phyloP scores from a whole-genome alignment of 2,888 invertebrate species.

The Nyleta sp. region DNA sequence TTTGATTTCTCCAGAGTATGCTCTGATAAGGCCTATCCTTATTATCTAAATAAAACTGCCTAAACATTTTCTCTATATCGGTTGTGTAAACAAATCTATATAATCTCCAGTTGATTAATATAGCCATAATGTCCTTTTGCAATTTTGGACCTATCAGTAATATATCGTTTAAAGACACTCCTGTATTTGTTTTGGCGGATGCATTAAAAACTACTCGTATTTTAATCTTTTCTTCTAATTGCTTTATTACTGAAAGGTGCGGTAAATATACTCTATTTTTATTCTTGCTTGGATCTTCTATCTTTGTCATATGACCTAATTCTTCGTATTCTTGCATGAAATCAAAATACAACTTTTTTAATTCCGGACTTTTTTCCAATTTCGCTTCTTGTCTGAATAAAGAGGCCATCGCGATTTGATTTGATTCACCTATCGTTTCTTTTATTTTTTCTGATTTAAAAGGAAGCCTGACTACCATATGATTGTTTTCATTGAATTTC shows the following conservation, averaged over 20 bases:
- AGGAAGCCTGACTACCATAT: background rate
- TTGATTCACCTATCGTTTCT: background rate
- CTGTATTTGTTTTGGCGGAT: background rate
- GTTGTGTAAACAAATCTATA: background rate
- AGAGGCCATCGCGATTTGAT: background rate
- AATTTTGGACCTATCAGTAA: background rate
- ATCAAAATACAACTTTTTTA: background rate
- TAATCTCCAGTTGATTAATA: background rate
- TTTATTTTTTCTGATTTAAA: background rate
- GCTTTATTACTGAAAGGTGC: too few relatives aligned
- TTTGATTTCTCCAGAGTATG: background rate
- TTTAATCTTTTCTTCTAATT: background rate
- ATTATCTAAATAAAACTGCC: background rate
- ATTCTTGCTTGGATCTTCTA: background rate
- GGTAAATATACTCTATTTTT: too few relatives aligned
- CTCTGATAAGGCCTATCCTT: background rate
- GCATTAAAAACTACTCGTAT: constrained; percentile 14
- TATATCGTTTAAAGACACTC: background rate
- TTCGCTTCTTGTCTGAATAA: background rate
- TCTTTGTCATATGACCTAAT: background rate
- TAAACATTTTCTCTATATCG: constrained; percentile 7
- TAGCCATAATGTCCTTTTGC: background rate
- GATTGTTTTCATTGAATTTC: background rate
- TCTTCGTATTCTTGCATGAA: background rate
- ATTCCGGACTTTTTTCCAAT: background rate